phyloP scores from a whole-genome alignment of 1,140 invertebrate genomes.

The Scylla paramamosain region DNA sequence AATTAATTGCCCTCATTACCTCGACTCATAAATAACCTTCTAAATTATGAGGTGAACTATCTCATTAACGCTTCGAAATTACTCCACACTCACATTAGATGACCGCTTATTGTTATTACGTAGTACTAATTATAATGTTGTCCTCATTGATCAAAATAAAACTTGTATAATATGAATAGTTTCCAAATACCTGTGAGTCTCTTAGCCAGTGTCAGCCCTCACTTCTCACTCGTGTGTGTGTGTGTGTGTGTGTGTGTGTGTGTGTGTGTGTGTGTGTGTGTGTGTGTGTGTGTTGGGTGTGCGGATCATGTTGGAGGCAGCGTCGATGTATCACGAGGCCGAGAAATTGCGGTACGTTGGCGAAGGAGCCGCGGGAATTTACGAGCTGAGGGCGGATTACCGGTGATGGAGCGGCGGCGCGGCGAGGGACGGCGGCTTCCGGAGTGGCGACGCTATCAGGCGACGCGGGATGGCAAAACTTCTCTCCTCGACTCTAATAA shows the following conservation, averaged over 20 bases:
- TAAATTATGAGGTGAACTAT: not conserved
- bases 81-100: not conserved
- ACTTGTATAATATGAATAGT: not conserved
- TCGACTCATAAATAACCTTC: not conserved
- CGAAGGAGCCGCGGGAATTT: too few relatives aligned
- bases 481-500: not conserved
- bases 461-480: not conserved
- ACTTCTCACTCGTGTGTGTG: not conserved
- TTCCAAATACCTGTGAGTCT: too few relatives aligned
- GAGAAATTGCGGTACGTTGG: not conserved
- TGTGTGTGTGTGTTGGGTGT: conserved; percentile 18
- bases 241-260: conserved; percentile 33
- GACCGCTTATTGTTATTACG: not conserved
- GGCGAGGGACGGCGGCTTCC: not conserved
- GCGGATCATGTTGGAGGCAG: not conserved
- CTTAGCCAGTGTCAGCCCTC: too few relatives aligned
- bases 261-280: conserved; percentile 43
- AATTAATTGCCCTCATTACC: not conserved
- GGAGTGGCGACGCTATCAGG: not conserved
- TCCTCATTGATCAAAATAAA: not conserved
- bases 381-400: not conserved
- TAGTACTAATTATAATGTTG: not conserved
- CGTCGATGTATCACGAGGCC: not conserved
- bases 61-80: not conserved
- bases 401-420: not conserved